Percentiles rank a stretch among this genome's conserved stretches.
These are phyloP conservation scores for Porites evermanni DNA, from an alignment of 92 coral and sea anemone genomes.

Conservation along the genomic window DNA sequence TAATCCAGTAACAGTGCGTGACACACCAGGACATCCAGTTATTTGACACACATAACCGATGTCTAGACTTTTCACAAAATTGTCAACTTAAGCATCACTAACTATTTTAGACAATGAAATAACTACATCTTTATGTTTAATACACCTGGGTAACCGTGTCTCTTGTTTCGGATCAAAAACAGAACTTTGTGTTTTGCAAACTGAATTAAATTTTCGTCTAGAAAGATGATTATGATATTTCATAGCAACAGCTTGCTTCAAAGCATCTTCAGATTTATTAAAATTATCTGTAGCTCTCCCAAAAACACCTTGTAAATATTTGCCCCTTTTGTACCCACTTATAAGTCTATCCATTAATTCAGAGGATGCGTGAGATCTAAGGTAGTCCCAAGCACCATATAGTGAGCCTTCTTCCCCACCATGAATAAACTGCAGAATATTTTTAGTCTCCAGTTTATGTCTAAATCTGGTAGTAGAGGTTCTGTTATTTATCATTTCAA, in stretches of 20 bases:
- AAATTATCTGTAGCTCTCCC: background rate
- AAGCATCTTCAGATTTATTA: background rate
- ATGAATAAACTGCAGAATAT: background rate
- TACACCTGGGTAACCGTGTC: background rate
- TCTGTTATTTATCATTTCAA: background rate
- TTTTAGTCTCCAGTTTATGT: background rate
- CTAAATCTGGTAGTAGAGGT: background rate
- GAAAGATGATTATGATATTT: background rate
- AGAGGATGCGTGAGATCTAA: background rate
- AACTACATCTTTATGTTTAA: background rate
- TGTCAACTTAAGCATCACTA: background rate
- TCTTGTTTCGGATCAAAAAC: background rate
- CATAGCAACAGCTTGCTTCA: background rate
- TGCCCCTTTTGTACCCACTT: no score
- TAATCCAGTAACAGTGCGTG: conserved; percentile 34
- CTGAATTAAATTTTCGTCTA: background rate
- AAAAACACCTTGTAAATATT: no score
- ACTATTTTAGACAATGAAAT: background rate
- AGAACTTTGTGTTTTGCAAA: background rate
- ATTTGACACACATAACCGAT: conserved; percentile 2
- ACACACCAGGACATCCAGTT: conserved; percentile 14
- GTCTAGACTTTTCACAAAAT: no score
- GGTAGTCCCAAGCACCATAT: background rate
- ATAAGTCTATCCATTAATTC: no score
- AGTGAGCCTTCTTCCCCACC: no score